phyloP scores from a whole-genome alignment of 2,888 invertebrate genomes.

The Aporophyla nigra region DNA sequence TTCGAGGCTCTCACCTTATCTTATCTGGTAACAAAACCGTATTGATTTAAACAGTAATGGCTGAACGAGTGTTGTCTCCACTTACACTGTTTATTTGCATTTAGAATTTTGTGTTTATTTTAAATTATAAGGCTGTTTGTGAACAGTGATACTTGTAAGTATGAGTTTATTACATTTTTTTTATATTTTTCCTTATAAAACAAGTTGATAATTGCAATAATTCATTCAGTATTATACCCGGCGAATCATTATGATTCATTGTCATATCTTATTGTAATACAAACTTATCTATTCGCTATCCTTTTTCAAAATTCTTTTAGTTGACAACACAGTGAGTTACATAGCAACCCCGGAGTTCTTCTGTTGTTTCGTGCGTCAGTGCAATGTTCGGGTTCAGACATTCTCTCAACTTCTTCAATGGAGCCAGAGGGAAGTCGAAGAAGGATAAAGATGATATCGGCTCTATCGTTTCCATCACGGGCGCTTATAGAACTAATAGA shows the following conservation, averaged over 20 bases:
- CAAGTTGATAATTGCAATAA: background rate
- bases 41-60: constrained; percentile 81
- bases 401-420: constrained; percentile 76
- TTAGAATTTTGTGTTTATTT: constrained; percentile 57
- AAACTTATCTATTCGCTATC: constrained; percentile 9
- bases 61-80: constrained; percentile 72
- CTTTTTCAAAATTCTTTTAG: constrained; percentile 60
- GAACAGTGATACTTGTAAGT: constrained; percentile 66
- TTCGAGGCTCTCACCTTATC: constrained; percentile 79
- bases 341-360: constrained; percentile 66
- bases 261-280: constrained; percentile 30
- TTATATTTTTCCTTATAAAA: background rate
- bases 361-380: constrained; percentile 66
- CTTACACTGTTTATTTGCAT: constrained; percentile 72
- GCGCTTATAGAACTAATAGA: constrained; percentile 81
- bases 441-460: constrained; percentile 70
- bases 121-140: constrained; percentile 60
- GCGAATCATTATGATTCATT: constrained; percentile 33
- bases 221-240: background rate
- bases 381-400: constrained; percentile 83
- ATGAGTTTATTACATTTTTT: constrained; percentile 13
- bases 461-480: constrained; percentile 73
- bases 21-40: constrained; percentile 80
- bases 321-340: constrained; percentile 65
- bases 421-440: constrained; percentile 46